Evolutionary conservation across 2,888 invertebrate species (phyloP).

Genomic region (Stenoptilia bipunctidactyla): DNA sequence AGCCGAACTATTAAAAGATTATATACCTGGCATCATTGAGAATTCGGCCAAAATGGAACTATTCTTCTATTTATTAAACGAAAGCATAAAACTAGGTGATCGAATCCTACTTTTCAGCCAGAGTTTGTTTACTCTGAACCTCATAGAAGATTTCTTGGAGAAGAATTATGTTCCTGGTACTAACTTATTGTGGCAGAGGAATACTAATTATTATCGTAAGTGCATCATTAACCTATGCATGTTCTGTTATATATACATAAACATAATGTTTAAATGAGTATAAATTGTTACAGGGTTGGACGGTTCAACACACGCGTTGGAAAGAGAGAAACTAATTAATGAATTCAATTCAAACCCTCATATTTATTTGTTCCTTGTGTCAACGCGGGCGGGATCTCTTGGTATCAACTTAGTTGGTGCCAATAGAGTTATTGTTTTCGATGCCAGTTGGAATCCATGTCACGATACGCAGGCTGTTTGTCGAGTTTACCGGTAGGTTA

Average conservation of each 20-base stretch:
- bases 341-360: conserved; percentile 93
- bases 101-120: conserved; percentile 96
- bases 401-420: conserved; percentile 98
- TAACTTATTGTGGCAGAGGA: conserved; percentile 85
- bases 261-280: no score
- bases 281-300: conserved; percentile 90
- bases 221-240: no score
- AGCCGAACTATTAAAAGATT: conserved; percentile 84
- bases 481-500: conserved; percentile 82
- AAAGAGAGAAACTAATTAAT: conserved; percentile 95
- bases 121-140: conserved; percentile 93
- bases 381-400: conserved; percentile 95
- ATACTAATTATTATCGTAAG: conserved; percentile 92
- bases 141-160: conserved; percentile 94
- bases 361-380: conserved; percentile 93
- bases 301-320: conserved; percentile 94
- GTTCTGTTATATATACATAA: conserved; percentile 3
- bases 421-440: conserved; percentile 96
- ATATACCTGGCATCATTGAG: conserved; percentile 89
- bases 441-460: conserved; percentile 99
- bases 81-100: conserved; percentile 89
- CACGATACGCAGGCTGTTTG: conserved; percentile 99
- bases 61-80: conserved; percentile 90
- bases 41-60: conserved; percentile 96
- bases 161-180: conserved; percentile 77